phyloP scores from a whole-genome alignment of 53 echinoderm and acorn worm species.

The Echinarachnius parma region DNA sequence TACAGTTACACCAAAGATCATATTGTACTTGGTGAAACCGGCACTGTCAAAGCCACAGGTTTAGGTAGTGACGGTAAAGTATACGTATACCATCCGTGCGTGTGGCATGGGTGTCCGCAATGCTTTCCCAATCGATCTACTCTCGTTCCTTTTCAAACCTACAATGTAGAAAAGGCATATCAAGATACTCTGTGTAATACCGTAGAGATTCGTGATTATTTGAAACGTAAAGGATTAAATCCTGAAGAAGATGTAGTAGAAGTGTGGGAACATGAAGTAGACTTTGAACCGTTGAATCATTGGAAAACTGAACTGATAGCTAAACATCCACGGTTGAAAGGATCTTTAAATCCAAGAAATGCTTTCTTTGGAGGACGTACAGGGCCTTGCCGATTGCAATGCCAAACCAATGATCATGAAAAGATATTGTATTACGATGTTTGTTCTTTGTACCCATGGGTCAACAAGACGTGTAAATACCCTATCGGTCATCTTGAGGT shows the following conservation, averaged over 20 bases:
- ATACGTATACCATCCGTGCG: neutral
- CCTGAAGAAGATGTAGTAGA: neutral
- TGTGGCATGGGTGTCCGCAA: neutral
- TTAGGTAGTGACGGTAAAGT: neutral
- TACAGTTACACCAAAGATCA: neutral
- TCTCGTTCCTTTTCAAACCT: neutral
- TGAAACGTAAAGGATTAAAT: neutral
- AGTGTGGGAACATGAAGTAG: neutral
- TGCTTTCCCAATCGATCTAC: neutral
- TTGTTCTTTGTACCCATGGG: neutral
- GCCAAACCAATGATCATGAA: neutral
- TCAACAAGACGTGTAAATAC: neutral
- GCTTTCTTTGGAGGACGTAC: neutral
- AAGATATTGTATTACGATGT: constrained; percentile 1
- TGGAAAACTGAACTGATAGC: neutral
- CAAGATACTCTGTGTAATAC: neutral
- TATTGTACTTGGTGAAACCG: neutral
- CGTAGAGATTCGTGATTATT: neutral
- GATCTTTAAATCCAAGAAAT: neutral
- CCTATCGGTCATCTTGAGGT: neutral
- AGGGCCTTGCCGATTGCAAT: neutral
- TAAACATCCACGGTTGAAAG: neutral
- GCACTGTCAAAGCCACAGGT: neutral
- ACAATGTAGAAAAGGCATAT: neutral
- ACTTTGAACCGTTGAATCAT: neutral